Evolutionary conservation across 1,140 invertebrate genomes (phyloP).

Genomic region (Bombus affinis): DNA sequence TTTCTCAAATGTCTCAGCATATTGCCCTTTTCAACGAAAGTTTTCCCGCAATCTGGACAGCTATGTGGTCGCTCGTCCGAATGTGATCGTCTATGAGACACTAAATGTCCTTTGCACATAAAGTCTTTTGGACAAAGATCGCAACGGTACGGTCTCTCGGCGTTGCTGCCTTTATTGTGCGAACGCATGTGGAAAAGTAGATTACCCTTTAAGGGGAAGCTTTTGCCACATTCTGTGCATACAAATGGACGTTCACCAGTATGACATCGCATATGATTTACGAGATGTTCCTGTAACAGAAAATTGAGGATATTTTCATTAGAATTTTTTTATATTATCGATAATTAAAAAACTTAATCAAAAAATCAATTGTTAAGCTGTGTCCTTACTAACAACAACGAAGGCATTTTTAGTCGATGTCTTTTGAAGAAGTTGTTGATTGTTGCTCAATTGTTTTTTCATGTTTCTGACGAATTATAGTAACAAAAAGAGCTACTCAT

Average conservation of each 20-base stretch:
- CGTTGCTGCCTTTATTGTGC: constrained; percentile 92
- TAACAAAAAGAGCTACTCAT: too few relatives aligned
- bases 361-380: background rate
- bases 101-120: constrained; percentile 97
- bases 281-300: constrained; percentile 85
- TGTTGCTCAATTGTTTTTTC: too few relatives aligned
- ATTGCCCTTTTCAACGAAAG: constrained; percentile 90
- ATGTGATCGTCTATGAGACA: constrained; percentile 94
- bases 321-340: background rate
- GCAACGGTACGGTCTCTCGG: constrained; percentile 96
- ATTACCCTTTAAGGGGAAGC: constrained; percentile 94
- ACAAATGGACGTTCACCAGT: constrained; percentile 93
- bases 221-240: constrained; percentile 92
- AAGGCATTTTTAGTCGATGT: background rate
- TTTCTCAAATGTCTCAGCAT: constrained; percentile 86
- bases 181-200: constrained; percentile 97
- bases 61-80: constrained; percentile 92
- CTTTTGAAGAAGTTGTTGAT: background rate
- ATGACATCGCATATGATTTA: constrained; percentile 92
- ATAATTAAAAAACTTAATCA: background rate
- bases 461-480: too few relatives aligned
- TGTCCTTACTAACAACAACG: background rate
- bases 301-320: constrained; percentile 38
- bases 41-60: constrained; percentile 89
- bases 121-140: constrained; percentile 98